Evolutionary conservation across 1,140 invertebrate genomes (phyloP).

Genomic region (Mya arenaria): DNA sequence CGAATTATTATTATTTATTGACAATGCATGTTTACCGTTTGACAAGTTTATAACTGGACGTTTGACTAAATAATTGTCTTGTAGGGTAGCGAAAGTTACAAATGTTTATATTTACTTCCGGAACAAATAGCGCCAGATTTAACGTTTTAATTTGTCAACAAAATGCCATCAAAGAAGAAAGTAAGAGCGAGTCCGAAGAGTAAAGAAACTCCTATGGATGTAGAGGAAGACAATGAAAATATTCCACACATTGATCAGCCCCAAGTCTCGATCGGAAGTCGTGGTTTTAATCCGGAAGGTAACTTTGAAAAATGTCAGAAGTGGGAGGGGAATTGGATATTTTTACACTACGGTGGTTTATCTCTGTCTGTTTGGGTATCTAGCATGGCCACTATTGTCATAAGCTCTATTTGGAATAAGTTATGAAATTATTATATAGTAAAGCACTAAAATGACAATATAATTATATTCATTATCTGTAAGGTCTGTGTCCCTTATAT

Average conservation of each 20-base stretch:
- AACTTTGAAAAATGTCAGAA: neutral
- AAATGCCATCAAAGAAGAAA: slow-evolving; percentile 52
- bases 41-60: no score
- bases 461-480: neutral
- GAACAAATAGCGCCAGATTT: neutral
- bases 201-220: slow-evolving; percentile 34
- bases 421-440: neutral
- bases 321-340: neutral
- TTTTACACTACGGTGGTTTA: neutral
- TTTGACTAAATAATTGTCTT: no score
- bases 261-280: slow-evolving; percentile 17
- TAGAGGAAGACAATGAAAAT: slow-evolving; percentile 9
- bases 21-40: no score
- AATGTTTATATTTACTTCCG: neutral
- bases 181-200: slow-evolving; percentile 30
- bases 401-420: neutral
- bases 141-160: neutral
- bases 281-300: slow-evolving; percentile 44
- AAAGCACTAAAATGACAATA: neutral
- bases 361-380: neutral
- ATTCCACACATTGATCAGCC: neutral
- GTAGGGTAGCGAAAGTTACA: no score
- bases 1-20: no score
- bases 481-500: neutral
- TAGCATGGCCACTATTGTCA: neutral